phyloP scores from a whole-genome alignment of 2,113 vertebrate genomes.

The Trichomycterus rosablanca region DNA sequence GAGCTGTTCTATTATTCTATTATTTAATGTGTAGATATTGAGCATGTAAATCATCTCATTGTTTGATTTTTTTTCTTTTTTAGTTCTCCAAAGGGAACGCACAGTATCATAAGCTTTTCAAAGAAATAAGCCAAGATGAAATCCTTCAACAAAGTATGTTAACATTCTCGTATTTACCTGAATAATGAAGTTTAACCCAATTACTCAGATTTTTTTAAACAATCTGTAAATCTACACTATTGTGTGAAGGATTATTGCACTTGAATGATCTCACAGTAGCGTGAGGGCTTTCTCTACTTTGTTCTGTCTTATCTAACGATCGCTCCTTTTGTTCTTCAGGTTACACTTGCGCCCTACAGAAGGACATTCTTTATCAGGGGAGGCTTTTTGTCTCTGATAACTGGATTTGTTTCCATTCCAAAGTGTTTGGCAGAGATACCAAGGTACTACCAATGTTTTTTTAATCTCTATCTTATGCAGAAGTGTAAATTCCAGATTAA shows the following conservation, averaged over 20 bases:
- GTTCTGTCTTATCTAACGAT: conserved; percentile 1
- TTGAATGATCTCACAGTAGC: conserved; percentile 10
- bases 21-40: too few relatives aligned
- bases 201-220: conserved; percentile 16
- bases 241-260: background rate
- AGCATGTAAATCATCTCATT: too few relatives aligned
- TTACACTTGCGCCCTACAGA: conserved; percentile 94
- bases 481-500: background rate
- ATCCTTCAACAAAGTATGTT: conserved; percentile 87
- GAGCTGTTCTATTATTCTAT: background rate
- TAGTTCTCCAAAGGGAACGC: conserved; percentile 85
- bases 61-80: conserved; percentile 51
- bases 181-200: conserved; percentile 9
- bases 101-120: conserved; percentile 94
- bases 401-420: conserved; percentile 97
- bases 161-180: conserved; percentile 10
- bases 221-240: background rate
- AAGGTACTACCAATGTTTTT: conserved; percentile 76
- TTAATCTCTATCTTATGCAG: background rate
- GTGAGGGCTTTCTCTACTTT: conserved; percentile 6
- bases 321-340: conserved; percentile 65
- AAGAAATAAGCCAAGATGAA: conserved; percentile 85
- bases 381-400: conserved; percentile 90
- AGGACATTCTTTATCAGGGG: conserved; percentile 94
- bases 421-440: conserved; percentile 93